phyloP scores from a whole-genome alignment of 2,888 invertebrate genomes.

The Leptinotarsa juncta region DNA sequence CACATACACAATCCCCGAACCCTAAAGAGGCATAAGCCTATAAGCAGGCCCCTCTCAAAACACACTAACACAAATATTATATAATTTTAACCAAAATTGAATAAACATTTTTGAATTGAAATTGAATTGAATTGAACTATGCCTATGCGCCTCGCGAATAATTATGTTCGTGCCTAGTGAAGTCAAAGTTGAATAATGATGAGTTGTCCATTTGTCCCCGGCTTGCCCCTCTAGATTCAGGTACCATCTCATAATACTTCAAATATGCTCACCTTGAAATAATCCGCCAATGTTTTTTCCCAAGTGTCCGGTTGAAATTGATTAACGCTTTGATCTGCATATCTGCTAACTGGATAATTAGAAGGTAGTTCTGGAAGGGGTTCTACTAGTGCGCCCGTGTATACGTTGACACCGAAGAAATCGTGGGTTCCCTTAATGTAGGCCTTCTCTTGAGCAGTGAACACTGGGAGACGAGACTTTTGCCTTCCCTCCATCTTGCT shows the following conservation, averaged over 20 bases:
- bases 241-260: background rate
- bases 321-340: conserved; percentile 36
- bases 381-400: conserved; percentile 69
- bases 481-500: conserved; percentile 71
- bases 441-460: conserved; percentile 71
- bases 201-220: too few species aligned
- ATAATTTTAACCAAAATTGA: too few species aligned
- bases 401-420: conserved; percentile 81
- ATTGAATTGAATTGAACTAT: too few species aligned
- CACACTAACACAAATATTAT: too few species aligned
- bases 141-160: too few species aligned
- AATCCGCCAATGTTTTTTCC: conserved; percentile 24
- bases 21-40: too few species aligned
- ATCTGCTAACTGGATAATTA: conserved; percentile 34
- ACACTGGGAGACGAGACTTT: conserved; percentile 73
- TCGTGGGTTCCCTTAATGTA: conserved; percentile 75
- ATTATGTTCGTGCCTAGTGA: too few species aligned
- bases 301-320: conserved; percentile 31
- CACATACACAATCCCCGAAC: too few species aligned
- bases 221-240: too few species aligned
- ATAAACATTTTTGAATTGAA: too few species aligned
- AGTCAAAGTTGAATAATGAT: too few species aligned
- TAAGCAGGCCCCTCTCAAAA: too few species aligned
- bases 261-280: conserved; percentile 25
- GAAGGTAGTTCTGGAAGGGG: conserved; percentile 29